Evolutionary conservation across 2,888 invertebrate species (phyloP).

Genomic region (Carabus problematicus): DNA sequence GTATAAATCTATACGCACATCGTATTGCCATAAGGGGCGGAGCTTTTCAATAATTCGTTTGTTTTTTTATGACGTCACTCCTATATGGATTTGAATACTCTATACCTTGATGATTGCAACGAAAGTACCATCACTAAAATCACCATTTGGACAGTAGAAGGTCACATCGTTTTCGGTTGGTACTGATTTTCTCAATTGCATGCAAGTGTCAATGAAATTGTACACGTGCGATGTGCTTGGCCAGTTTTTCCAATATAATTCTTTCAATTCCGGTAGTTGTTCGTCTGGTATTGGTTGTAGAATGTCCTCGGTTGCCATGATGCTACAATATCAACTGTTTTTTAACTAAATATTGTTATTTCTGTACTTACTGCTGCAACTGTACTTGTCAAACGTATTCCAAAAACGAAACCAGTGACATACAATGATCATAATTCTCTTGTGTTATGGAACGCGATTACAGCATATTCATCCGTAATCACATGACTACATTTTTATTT

Average conservation of each 20-base stretch:
- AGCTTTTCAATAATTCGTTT: neutral
- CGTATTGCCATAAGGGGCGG: too few species aligned
- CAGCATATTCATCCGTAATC: too few species aligned
- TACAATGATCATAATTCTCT: neutral
- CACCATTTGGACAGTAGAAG: conserved; percentile 24
- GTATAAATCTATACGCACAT: too few species aligned
- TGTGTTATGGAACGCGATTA: too few species aligned
- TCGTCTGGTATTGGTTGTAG: conserved; percentile 28
- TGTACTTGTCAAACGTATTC: neutral
- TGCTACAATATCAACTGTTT: neutral
- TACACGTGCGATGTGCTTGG: conserved; percentile 28
- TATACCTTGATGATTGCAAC: conserved; percentile 31
- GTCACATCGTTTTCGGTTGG: conserved; percentile 11
- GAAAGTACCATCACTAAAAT: conserved; percentile 34
- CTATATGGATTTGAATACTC: too few species aligned
- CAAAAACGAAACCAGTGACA: neutral
- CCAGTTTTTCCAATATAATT: conserved; percentile 24
- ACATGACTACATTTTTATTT: too few species aligned
- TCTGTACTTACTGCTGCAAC: neutral
- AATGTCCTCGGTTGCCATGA: conserved; percentile 29
- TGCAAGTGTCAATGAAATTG: conserved; percentile 14
- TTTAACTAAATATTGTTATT: neutral
- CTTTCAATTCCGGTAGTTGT: conserved; percentile 14
- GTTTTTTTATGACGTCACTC: too few species aligned
- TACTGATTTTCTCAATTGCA: conserved; percentile 21